Evolutionary conservation across 2,888 invertebrate species (phyloP), one percentile per base, ranked within the genome.

Genomic region (Lycophotia porphyrea): DNA sequence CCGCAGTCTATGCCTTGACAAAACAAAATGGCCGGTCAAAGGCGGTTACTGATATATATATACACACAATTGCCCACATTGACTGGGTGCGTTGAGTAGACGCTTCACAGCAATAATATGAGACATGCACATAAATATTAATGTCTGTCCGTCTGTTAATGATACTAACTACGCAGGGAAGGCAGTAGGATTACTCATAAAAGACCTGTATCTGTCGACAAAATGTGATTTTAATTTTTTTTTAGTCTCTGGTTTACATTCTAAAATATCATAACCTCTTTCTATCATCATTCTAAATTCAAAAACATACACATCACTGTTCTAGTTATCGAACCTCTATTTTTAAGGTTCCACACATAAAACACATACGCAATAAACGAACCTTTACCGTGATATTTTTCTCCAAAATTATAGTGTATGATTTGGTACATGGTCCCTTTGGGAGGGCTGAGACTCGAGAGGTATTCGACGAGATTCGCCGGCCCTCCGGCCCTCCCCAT

Each of bases 71-170:
- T 79, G 63, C 4, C 60, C 63, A 80, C 55, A 31, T 24, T 58
- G 65, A 36, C 61, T 42, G 64, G 42, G 44, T 31, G 27, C 34
- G n/a, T 27, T 11, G 21, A 47, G 34, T 58, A 27, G 31, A 70
- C 66, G 5, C 36, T 44, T 55, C 58, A 47, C 63, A 86, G 87
- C 93, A 92, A 94, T 94, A 91, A 91, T 89, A 83, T 84, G 84
- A 90, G 93, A 94, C 94, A 84, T 55, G 91, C 88, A 92, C 92
- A 93, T 93, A 91, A 90, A 91, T 91, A 91, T 90, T 90, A 91
- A 89, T 89, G 77, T 24, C 4, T 36, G 89, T 74, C 72, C 44
- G 77, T 81, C 71, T 58, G 55, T 60, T 69, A 24, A 58, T 74
- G 21, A 58, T 42, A 52, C 21, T 78, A 31, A 42, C 49, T 49